Base-by-base conservation (phyloP, 2,113 vertebrate genomes). In the Ammospiza caudacuta region DNA sequence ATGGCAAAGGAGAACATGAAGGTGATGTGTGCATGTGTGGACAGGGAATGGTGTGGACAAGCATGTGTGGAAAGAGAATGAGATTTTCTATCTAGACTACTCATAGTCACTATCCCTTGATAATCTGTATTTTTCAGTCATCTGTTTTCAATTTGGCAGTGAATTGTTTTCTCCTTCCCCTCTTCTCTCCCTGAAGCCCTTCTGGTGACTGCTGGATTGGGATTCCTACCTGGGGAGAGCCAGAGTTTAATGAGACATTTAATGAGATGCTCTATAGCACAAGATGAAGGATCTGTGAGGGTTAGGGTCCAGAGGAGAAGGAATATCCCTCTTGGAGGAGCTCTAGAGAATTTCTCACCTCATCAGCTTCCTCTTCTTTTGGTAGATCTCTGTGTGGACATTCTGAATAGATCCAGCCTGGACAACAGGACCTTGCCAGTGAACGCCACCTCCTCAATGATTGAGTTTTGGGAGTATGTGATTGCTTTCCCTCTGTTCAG, bases 401-500 rank as follows among this genome's bases (percentile, higher is more conserved):
- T 98, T 89, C 96, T 97, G 95, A 94, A 97, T 79, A 81, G 2
- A 67, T 98, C 98, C 3, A 9, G 97, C 98, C 75, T 80, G 89
- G 54, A 91, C 94, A 55, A 98, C 58, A 92, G n/a, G 8, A 82
- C 95, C 43, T 47, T 68, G 7, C n/a, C 94, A 2, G 87, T 84
- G 41, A 99, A 99, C 5, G 74, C 97, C 95, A 98, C 98, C 2
- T 99, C 99, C 1, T 97, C 99, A 3, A 97, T 99, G 88, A 98
- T 98, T 81, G 99, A 99, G 96, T 99, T 99, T 96, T 99, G 99
- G 99, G 99, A 99, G 99, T 99, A 98, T 62, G 99, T 99, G 84
- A 84, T 74, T 2, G 0, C 44, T 70, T 92, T 88, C 63, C 54
- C 75, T n/a, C 31, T 33, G 6, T 58, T 85, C 46, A 74, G 37